A percentile compares a stretch with the other conserved stretches of the same genome.
Evolutionary conservation across 2,113 vertebrate genomes (phyloP).

Genomic region (Ophthalmolycus amberensis): DNA sequence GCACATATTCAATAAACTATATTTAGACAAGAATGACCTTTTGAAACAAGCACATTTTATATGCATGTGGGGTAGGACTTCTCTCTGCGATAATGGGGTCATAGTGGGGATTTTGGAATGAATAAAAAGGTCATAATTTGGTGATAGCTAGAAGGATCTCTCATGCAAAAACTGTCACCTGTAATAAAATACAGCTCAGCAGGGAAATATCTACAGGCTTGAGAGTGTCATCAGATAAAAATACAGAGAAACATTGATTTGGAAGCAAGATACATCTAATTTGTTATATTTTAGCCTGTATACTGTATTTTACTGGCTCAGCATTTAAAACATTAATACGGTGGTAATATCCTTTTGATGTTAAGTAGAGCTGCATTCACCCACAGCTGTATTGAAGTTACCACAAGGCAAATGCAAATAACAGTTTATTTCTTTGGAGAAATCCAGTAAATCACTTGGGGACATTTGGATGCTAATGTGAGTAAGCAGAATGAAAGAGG

Average conservation of each 20-base stretch:
- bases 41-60: conserved; percentile 1
- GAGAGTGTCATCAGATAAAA: not conserved
- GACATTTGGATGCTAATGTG: conserved; percentile 74
- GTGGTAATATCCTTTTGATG: not conserved
- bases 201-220: not conserved
- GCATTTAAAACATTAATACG: not conserved
- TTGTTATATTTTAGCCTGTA: not conserved
- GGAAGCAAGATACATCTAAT: not conserved
- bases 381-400: not conserved
- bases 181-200: not conserved
- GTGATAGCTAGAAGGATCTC: not conserved
- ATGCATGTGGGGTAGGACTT: not conserved
- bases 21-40: not conserved
- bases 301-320: not conserved
- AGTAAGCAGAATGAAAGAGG: conserved; percentile 60
- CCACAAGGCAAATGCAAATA: conserved; percentile 58
- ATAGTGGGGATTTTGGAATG: conserved; percentile 9
- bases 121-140: not conserved
- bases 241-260: not conserved
- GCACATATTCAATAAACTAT: not conserved
- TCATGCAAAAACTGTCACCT: not conserved
- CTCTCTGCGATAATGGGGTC: conserved; percentile 10
- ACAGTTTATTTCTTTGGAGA: conserved; percentile 39
- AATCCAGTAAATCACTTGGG: conserved; percentile 47
- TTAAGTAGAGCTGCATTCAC: not conserved